Conservation (phyloP, 2,888 invertebrate genomes). For the Papilio protenor region DNA sequence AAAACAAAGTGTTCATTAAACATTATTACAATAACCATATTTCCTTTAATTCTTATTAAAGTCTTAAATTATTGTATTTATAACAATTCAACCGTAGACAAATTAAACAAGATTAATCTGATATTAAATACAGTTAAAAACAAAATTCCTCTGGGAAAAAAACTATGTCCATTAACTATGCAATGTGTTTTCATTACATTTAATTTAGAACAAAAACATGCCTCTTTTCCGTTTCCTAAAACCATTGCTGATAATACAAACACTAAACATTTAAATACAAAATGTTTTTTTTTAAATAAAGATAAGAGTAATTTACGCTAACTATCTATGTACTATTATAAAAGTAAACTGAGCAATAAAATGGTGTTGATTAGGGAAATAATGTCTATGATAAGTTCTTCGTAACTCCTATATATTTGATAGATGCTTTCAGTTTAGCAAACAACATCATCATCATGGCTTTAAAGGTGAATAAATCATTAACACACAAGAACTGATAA, state of each 20-base stretch:
- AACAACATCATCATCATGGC: constrained; percentile 6
- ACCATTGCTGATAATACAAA: constrained; percentile 1
- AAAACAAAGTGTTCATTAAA: not conserved
- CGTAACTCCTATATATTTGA: not conserved
- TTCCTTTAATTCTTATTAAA: not conserved
- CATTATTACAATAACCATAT: not conserved
- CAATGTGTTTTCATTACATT: not conserved
- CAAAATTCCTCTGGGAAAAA: not conserved
- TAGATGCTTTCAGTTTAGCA: not conserved
- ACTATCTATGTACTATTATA: not conserved
- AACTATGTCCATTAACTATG: not conserved
- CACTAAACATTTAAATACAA: not conserved
- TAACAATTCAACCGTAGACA: not conserved
- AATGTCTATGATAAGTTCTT: not conserved
- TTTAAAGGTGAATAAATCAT: constrained; percentile 7
- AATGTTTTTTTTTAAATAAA: constrained; percentile 1
- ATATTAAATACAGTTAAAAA: not conserved
- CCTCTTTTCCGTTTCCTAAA: constrained; percentile 6
- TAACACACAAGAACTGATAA: not conserved
- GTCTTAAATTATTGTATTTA: too few relatives aligned
- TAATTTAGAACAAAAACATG: not conserved
- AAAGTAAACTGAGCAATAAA: not conserved
- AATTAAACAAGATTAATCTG: not conserved
- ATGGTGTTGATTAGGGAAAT: not conserved
- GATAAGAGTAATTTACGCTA: not conserved